phyloP scores from a whole-genome alignment of 37 sponge, comb jelly and placozoan genomes.

The Hexactinellida sp. region DNA sequence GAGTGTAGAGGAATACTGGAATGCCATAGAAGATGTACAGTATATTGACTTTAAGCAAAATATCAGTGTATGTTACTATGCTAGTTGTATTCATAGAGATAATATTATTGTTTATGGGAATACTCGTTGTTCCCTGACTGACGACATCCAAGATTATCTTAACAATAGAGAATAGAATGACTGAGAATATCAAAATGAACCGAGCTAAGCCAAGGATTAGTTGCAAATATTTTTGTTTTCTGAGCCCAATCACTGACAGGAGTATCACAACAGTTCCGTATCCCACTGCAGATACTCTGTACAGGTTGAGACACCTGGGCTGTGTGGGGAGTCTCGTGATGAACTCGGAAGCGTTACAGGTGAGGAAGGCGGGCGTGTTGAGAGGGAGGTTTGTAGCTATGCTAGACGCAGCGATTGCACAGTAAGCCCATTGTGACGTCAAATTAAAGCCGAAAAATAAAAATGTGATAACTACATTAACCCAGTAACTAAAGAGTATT shows the following conservation, averaged over 20 bases:
- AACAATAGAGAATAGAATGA: background rate
- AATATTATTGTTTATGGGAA: background rate
- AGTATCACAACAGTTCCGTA: background rate
- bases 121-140: background rate
- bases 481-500: background rate
- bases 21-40: background rate
- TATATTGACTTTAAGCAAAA: background rate
- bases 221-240: constrained; percentile 8
- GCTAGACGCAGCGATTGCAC: background rate
- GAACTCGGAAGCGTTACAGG: background rate
- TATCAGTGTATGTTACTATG: background rate
- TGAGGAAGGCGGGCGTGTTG: background rate
- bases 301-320: background rate
- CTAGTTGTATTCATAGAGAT: background rate
- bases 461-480: background rate
- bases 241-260: background rate
- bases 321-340: background rate
- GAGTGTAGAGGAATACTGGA: background rate
- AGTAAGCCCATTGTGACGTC: background rate
- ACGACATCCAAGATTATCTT: background rate
- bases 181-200: background rate
- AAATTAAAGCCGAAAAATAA: background rate
- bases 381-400: background rate
- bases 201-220: background rate
- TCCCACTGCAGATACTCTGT: background rate